Evolutionary conservation across 2,113 vertebrate genomes (phyloP).

Genomic region (Polypterus bichir): DNA sequence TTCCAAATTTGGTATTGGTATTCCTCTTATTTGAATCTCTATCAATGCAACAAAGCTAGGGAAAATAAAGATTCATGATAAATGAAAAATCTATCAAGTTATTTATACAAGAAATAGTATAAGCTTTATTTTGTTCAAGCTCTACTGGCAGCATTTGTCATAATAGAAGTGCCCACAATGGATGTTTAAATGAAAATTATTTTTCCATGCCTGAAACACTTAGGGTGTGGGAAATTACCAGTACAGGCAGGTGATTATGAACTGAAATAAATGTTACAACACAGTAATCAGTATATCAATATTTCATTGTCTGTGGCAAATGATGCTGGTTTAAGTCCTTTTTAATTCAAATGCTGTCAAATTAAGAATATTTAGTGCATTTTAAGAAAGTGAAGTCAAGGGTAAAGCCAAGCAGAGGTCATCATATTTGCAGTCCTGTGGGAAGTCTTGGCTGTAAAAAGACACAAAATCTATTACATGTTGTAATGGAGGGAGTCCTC

Average conservation of each 20-base stretch:
- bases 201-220: neutral
- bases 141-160: too few relatives aligned
- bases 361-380: conserved; percentile 65
- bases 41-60: neutral
- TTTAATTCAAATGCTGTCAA: conserved; percentile 56
- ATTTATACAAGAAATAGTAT: neutral
- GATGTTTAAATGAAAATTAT: too few relatives aligned
- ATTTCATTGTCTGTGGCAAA: conserved; percentile 44
- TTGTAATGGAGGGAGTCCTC: conserved; percentile 25
- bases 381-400: conserved; percentile 54
- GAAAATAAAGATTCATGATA: neutral
- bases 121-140: too few relatives aligned
- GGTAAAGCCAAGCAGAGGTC: conserved; percentile 44
- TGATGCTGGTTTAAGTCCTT: conserved; percentile 47
- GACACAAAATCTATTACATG: conserved; percentile 44
- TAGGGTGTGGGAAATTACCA: neutral
- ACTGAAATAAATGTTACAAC: conserved; percentile 16
- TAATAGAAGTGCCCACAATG: too few relatives aligned
- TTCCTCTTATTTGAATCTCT: neutral
- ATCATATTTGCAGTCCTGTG: conserved; percentile 44
- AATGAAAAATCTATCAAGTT: neutral
- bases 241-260: neutral
- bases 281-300: conserved; percentile 44
- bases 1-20: neutral
- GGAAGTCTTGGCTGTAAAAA: conserved; percentile 44